Conservation (phyloP, 2,113 vertebrate genomes). For the Cricetomys ansorgei region DNA sequence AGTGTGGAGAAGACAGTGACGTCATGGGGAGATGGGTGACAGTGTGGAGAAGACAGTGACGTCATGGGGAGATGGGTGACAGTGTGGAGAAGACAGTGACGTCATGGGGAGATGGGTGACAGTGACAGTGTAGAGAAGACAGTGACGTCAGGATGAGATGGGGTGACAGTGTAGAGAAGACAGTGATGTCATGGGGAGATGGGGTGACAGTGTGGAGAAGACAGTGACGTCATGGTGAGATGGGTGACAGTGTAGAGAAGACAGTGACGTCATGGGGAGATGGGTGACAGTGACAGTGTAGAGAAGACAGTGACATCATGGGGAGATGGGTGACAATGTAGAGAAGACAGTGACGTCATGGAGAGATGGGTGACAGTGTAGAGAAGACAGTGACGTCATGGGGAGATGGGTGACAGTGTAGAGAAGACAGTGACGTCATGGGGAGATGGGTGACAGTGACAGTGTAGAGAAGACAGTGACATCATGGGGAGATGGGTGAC, state of each 20-base stretch:
- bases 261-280: background rate
- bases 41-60: background rate
- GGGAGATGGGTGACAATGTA: fast-evolving
- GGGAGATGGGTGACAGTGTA: fast-evolving
- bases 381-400: background rate
- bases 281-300: fast-evolving
- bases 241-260: background rate
- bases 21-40: fast-evolving
- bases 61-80: fast-evolving
- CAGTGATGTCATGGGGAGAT: background rate
- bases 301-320: background rate
- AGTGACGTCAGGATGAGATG: background rate
- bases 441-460: fast-evolving
- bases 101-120: fast-evolving
- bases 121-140: background rate
- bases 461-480: background rate
- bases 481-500: fast-evolving
- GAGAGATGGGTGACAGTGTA: fast-evolving
- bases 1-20: background rate
- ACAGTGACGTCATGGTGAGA: background rate
- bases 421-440: background rate
- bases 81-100: background rate
- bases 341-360: background rate
- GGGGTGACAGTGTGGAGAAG: background rate
- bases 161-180: background rate